Evolutionary conservation across 2,797 vertebrate genomes (phyloP).

Genomic region (Coreius guichenoti): DNA sequence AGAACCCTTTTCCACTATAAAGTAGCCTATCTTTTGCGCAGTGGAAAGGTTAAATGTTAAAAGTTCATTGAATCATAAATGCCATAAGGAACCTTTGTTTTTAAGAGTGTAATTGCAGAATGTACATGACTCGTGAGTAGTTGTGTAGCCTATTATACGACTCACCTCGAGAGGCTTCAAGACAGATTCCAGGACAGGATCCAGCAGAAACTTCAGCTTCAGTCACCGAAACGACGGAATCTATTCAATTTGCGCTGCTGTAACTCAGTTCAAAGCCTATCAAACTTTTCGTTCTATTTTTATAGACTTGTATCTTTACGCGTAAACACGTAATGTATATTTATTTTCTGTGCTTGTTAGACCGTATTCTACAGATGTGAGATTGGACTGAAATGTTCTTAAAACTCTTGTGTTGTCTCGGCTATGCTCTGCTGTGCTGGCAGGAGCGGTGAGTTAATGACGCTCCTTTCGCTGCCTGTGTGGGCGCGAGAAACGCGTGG

Average conservation of each 20-base stretch:
- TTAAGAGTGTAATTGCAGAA: background rate
- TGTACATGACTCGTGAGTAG: background rate
- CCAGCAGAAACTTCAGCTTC: constrained; percentile 4
- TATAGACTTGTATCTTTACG: background rate
- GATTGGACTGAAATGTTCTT: constrained; percentile 11
- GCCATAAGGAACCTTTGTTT: background rate
- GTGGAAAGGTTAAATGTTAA: background rate
- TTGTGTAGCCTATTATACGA: background rate
- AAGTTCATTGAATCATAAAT: background rate
- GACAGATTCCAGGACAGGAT: constrained; percentile 9
- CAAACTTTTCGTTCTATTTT: background rate
- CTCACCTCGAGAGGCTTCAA: constrained; percentile 22
- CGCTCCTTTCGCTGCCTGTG: constrained; percentile 83
- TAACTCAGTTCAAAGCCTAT: background rate
- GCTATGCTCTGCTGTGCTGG: constrained; percentile 68
- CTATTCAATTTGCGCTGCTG: background rate
- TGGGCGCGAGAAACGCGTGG: constrained; percentile 87
- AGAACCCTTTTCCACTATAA: background rate
- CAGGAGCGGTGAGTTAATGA: constrained; percentile 83
- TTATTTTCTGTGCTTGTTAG: constrained; percentile 26
- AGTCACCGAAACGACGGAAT: background rate
- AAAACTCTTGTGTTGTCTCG: constrained; percentile 39
- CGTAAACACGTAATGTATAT: background rate
- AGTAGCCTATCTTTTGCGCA: background rate
- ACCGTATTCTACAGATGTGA: constrained; percentile 16